Evolutionary conservation across 1,140 invertebrate genomes (phyloP).

Genomic region (Augochlora pura): DNA sequence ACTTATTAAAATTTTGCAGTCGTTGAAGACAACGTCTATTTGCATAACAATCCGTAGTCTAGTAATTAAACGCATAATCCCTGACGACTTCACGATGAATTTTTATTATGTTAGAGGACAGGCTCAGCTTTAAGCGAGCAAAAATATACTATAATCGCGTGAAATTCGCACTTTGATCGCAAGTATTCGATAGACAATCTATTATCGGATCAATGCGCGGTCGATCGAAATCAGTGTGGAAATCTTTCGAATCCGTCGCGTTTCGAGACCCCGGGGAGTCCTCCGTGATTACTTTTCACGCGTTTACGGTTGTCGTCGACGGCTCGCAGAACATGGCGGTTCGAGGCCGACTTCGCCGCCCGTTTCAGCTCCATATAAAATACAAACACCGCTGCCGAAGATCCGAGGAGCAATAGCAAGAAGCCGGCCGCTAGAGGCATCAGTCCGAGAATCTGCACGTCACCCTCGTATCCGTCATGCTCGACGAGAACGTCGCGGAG

Average conservation of each 20-base stretch:
- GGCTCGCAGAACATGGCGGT: slow-evolving; percentile 16
- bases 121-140: too few species aligned
- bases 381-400: slow-evolving; percentile 57
- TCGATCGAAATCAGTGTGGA: not conserved
- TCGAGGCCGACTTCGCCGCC: slow-evolving; percentile 10
- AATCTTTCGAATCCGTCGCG: not conserved
- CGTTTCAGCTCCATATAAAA: slow-evolving; percentile 68
- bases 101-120: too few species aligned
- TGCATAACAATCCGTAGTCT: too few species aligned
- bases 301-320: slow-evolving; percentile 30
- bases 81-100: too few species aligned
- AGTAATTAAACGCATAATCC: too few species aligned
- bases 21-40: too few species aligned
- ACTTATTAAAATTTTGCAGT: too few species aligned
- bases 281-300: not conserved
- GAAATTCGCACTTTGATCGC: too few species aligned
- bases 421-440: slow-evolving; percentile 73
- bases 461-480: slow-evolving; percentile 61
- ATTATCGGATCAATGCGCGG: too few species aligned
- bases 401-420: slow-evolving; percentile 59
- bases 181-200: too few species aligned
- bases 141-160: too few species aligned
- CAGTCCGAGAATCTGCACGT: slow-evolving; percentile 56
- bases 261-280: not conserved
- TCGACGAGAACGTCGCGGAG: slow-evolving; percentile 68